Evolutionary conservation across 64 coral and sea anemone species (phyloP).

Genomic region (Actinia tenebrosa): DNA sequence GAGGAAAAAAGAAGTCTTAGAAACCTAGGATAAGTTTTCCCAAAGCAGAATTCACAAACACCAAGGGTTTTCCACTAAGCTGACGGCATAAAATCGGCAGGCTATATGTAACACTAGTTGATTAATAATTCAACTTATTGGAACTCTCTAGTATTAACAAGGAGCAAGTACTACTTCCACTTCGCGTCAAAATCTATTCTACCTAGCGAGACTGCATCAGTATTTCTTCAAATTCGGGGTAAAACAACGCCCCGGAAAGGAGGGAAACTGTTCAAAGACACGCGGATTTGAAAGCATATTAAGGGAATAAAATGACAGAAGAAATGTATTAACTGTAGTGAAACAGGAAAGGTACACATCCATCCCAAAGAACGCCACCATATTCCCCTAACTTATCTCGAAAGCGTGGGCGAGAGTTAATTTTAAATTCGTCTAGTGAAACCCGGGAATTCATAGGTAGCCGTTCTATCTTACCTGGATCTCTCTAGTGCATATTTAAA

Average conservation of each 20-base stretch:
- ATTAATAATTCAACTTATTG: constrained; percentile 18
- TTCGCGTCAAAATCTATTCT: constrained; percentile 7
- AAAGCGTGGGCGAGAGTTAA: constrained; percentile 31
- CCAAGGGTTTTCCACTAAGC: background rate
- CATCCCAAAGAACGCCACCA: constrained; percentile 13
- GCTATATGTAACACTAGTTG: constrained; percentile 23
- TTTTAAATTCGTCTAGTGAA: constrained; percentile 22
- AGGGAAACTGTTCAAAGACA: background rate
- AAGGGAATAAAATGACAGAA: background rate
- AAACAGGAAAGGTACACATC: constrained; percentile 14
- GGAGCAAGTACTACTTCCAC: background rate
- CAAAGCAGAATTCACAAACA: background rate
- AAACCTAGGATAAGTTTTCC: background rate
- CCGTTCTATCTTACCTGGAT: constrained; percentile 22
- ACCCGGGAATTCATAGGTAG: constrained; percentile 19
- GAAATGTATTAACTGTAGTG: background rate
- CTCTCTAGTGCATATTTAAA: constrained; percentile 8
- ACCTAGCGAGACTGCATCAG: constrained; percentile 1
- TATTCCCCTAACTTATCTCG: constrained; percentile 1
- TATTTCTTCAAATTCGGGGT: background rate
- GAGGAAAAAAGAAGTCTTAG: background rate
- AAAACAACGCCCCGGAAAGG: constrained; percentile 22
- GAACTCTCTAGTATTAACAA: constrained; percentile 20
- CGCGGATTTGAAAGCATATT: background rate
- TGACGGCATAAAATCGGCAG: constrained; percentile 9